A percentile compares a stretch with the other conserved stretches of the same genome.
phyloP scores from a whole-genome alignment of 2,888 invertebrate species.

The Drosophila tripunctata region DNA sequence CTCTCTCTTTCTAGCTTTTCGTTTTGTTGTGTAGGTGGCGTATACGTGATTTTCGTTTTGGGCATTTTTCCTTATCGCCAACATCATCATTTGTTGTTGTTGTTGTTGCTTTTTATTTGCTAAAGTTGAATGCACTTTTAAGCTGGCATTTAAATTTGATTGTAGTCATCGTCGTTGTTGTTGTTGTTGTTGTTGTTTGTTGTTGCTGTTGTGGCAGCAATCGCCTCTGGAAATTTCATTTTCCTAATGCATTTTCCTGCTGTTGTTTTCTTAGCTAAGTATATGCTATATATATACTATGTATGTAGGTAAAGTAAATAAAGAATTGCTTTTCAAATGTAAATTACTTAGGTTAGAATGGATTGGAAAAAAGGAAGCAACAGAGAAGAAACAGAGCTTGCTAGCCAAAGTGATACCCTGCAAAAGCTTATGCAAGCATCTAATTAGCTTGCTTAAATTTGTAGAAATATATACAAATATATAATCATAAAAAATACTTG shows the following conservation, averaged over 20 bases:
- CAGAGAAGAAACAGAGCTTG: too few species aligned
- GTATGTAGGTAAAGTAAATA: too few species aligned
- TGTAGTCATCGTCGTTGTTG: slow-evolving; percentile 23
- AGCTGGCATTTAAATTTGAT: slow-evolving; percentile 53
- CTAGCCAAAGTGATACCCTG: not conserved
- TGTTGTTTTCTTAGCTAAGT: too few species aligned
- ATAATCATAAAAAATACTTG: too few species aligned
- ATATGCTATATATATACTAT: too few species aligned
- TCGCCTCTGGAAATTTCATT: slow-evolving; percentile 24
- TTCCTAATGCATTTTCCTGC: slow-evolving; percentile 18
- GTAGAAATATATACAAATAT: too few species aligned
- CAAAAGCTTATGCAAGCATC: too few species aligned
- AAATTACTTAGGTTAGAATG: slow-evolving; percentile 6
- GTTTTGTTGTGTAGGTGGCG: slow-evolving; percentile 49
- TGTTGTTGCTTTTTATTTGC: too few species aligned
- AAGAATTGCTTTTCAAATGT: slow-evolving; percentile 6
- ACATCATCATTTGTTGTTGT: slow-evolving; percentile 34
- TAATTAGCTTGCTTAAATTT: too few species aligned
- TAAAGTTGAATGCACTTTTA: slow-evolving; percentile 60
- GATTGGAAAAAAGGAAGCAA: too few species aligned
- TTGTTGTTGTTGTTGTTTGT: slow-evolving; percentile 15
- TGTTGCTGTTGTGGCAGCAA: slow-evolving; percentile 4
- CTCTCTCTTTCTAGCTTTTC: not conserved
- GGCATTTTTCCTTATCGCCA: slow-evolving; percentile 55
- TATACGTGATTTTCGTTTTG: slow-evolving; percentile 70